Conservation (phyloP, 2,113 vertebrate genomes). For the Suncus etruscus region DNA sequence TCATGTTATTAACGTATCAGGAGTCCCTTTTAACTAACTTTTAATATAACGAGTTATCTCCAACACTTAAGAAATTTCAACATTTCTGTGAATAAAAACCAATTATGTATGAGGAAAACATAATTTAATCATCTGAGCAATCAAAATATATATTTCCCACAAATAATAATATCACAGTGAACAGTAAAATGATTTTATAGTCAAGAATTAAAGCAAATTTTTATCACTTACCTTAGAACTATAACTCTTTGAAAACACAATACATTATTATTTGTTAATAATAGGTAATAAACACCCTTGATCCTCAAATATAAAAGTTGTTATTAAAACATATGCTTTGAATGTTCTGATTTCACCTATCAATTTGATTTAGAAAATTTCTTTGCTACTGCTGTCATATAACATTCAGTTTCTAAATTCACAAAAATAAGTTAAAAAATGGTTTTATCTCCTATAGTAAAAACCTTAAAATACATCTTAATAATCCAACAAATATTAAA, state of each 20-base stretch:
- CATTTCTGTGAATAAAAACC: neutral
- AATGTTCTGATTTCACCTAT: neutral
- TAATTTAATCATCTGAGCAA: neutral
- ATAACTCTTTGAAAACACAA: neutral
- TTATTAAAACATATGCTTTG: neutral
- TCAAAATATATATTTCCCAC: neutral
- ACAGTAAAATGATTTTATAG: neutral
- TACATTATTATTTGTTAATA: neutral
- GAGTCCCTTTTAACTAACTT: neutral
- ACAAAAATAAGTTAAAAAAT: neutral
- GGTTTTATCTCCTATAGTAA: neutral
- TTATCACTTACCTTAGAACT: neutral
- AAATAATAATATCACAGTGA: neutral
- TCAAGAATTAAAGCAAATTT: neutral
- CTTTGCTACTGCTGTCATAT: neutral
- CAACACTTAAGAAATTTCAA: neutral
- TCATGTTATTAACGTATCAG: too few species aligned
- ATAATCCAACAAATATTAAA: neutral
- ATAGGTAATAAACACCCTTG: neutral
- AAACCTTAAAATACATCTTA: constrained; percentile 25
- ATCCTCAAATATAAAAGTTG: neutral
- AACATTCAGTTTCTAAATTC: constrained; percentile 35
- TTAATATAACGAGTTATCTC: neutral
- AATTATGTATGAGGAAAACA: neutral
- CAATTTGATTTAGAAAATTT: neutral